Conservation (phyloP, 2,888 invertebrate species). For the Cheilosia variabilis region DNA sequence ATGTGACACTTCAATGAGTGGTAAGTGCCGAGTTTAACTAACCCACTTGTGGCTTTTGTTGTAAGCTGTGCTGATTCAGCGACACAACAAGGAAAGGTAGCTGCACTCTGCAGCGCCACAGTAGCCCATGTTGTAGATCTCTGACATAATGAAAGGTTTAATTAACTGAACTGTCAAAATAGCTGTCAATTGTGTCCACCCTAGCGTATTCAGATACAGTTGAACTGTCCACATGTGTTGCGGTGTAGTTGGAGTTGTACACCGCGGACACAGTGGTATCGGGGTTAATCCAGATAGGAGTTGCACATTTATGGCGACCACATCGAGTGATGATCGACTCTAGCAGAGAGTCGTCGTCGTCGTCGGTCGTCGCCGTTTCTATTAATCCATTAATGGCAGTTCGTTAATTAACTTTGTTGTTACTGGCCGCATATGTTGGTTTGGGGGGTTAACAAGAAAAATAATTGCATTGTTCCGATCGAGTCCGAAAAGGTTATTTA, state of each 20-base stretch:
- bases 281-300: conserved; percentile 71
- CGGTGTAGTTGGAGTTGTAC: conserved; percentile 2
- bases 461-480: conserved; percentile 62
- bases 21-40: conserved; percentile 52
- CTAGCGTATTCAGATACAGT: conserved; percentile 47
- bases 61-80: conserved; percentile 18
- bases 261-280: conserved; percentile 20
- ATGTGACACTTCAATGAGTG: conserved; percentile 46
- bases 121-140: conserved; percentile 29
- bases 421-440: conserved; percentile 1
- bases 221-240: conserved; percentile 46
- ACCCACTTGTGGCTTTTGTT: conserved; percentile 50
- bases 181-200: conserved; percentile 68
- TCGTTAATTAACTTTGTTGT: conserved; percentile 81
- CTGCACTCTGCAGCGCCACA: conserved; percentile 1
- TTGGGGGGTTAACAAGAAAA: conserved; percentile 62
- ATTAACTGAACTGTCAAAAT: conserved; percentile 76
- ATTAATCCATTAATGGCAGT: conserved; percentile 80
- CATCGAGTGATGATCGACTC: conserved; percentile 48
- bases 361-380: conserved; percentile 20
- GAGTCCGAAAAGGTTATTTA: conserved; percentile 55
- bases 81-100: conserved; percentile 24
- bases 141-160: conserved; percentile 74
- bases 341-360: conserved; percentile 16
- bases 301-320: conserved; percentile 63